These are phyloP conservation scores for Bergia sp. DNA, from an alignment of 92 coral and sea anemone species.

Conservation along the genomic window DNA sequence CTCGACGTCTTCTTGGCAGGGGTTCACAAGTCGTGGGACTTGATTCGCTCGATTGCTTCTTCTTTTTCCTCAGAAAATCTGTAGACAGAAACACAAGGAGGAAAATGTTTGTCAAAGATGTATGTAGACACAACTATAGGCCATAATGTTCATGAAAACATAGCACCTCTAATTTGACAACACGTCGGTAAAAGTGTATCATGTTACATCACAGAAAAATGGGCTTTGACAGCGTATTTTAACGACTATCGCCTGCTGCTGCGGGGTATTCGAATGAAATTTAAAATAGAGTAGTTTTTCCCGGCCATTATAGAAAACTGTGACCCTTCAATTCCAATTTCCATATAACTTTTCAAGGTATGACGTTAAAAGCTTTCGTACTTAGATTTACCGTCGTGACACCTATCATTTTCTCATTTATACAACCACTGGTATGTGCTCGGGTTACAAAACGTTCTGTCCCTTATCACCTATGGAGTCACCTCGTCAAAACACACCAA, in stretches of 20 bases:
- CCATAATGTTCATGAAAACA: not conserved
- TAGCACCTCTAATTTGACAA: not conserved
- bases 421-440: not conserved
- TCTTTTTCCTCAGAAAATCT: slow-evolving; percentile 33
- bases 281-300: not conserved
- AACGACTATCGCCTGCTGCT: not conserved
- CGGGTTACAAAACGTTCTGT: slow-evolving; percentile 26
- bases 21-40: not conserved
- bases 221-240: not conserved
- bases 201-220: slow-evolving; percentile 7
- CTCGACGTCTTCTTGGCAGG: slow-evolving; percentile 22
- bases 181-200: not conserved
- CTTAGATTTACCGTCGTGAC: not conserved
- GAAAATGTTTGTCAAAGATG: not conserved
- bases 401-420: slow-evolving; percentile 10
- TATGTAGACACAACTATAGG: not conserved
- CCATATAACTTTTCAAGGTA: not conserved
- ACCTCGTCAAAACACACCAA: not conserved
- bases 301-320: not conserved
- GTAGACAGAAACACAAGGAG: not conserved
- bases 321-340: not conserved
- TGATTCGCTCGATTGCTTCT: slow-evolving; percentile 14
- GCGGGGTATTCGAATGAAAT: not conserved
- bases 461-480: not conserved
- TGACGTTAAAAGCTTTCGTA: not conserved